Conservation (phyloP, 37 sponge, comb jelly and placozoan genomes). For the Eunapius fragilis region DNA sequence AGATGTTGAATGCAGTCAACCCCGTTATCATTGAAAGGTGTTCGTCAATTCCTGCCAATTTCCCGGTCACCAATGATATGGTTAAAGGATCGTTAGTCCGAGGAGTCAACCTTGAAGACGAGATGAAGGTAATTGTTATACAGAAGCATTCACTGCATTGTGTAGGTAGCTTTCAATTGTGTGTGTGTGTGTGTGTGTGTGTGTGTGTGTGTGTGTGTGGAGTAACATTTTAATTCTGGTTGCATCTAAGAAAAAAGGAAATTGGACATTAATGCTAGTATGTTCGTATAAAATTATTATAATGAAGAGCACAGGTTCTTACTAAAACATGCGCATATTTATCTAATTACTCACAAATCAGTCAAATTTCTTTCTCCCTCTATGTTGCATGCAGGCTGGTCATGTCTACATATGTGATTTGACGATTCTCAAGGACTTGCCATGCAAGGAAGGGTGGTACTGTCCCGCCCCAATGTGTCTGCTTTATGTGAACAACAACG, state of each 20-base stretch:
- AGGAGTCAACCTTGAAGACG: slow-evolving; percentile 33
- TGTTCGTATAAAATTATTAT: too few species aligned
- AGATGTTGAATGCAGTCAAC: slow-evolving; percentile 62
- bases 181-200: too few species aligned
- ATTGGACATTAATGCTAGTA: too few species aligned
- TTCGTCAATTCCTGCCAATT: slow-evolving; percentile 33
- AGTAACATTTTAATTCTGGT: too few species aligned
- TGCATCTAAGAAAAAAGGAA: too few species aligned
- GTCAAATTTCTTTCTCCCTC: too few species aligned
- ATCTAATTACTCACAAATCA: too few species aligned
- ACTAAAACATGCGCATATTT: not conserved
- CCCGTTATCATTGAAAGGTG: slow-evolving; percentile 39
- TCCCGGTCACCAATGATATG: slow-evolving; percentile 64
- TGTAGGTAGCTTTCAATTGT: too few species aligned
- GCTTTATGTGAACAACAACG: slow-evolving; percentile 45
- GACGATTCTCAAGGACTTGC: slow-evolving; percentile 43
- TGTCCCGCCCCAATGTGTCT: slow-evolving; percentile 62
- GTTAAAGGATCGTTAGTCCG: slow-evolving; percentile 19
- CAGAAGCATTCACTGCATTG: too few species aligned
- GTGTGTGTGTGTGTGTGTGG: too few species aligned
- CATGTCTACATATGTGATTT: slow-evolving; percentile 75
- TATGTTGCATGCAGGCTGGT: slow-evolving; percentile 53
- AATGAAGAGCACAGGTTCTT: too few species aligned
- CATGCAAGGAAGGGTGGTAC: slow-evolving; percentile 30
- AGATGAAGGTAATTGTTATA: slow-evolving; percentile 58